Evolutionary conservation across 2,888 invertebrate species (phyloP).

Genomic region (Cheilosia impressa): DNA sequence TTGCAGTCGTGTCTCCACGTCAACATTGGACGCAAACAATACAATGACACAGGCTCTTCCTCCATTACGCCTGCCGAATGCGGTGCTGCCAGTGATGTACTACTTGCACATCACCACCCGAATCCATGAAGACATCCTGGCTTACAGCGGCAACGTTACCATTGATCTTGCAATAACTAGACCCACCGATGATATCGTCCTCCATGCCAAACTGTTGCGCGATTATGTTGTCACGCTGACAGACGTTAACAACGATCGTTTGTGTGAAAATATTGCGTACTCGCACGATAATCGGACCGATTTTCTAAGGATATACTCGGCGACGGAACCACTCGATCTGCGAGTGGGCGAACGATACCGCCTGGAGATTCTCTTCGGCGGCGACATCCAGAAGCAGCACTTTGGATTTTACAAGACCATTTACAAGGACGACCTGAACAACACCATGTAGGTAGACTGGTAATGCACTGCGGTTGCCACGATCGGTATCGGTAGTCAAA

Average conservation of each 20-base stretch:
- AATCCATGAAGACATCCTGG: constrained; percentile 78
- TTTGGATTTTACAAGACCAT: constrained; percentile 87
- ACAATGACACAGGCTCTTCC: background rate
- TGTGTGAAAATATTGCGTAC: constrained; percentile 78
- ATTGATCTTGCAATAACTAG: constrained; percentile 79
- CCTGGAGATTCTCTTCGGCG: constrained; percentile 85
- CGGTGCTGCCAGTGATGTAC: constrained; percentile 85
- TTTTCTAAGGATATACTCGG: constrained; percentile 79
- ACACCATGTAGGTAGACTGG: constrained; percentile 81
- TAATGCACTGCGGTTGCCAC: background rate
- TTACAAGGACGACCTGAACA: constrained; percentile 82
- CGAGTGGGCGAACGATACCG: constrained; percentile 79
- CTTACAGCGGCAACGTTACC: constrained; percentile 80
- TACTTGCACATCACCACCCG: constrained; percentile 81
- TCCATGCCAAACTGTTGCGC: constrained; percentile 80
- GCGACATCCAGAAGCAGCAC: constrained; percentile 85
- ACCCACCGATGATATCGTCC: constrained; percentile 80
- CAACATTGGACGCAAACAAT: background rate
- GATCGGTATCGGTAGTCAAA: constrained; percentile 26
- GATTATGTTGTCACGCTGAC: constrained; percentile 78
- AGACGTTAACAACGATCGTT: constrained; percentile 76
- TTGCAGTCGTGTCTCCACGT: constrained; percentile 26
- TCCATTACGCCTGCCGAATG: constrained; percentile 85
- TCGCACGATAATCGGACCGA: constrained; percentile 76
- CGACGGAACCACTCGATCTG: constrained; percentile 79